Percentiles rank a stretch among this genome's conserved stretches.
These are phyloP conservation scores for Clarias magur DNA, from an alignment of 2,113 vertebrate genomes.

Conservation along the genomic window DNA sequence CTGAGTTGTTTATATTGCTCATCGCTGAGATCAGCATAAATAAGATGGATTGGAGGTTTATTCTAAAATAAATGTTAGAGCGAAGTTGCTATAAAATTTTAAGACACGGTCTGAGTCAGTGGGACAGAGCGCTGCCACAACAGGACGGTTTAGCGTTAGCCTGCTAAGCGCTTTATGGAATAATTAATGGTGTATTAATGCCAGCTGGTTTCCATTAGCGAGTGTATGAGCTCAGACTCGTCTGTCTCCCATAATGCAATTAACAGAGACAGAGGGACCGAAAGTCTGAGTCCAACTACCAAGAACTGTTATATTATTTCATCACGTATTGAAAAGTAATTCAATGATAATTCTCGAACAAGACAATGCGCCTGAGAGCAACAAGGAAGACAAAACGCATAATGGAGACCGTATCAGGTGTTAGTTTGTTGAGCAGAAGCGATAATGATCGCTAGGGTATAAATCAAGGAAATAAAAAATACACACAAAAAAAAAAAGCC, in stretches of 20 bases:
- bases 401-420: background rate
- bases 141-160: background rate
- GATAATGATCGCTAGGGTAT: background rate
- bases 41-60: constrained; percentile 14
- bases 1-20: constrained; percentile 19
- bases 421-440: background rate
- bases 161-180: constrained; percentile 32
- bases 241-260: constrained; percentile 32
- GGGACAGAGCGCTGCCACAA: constrained; percentile 13
- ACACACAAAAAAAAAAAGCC: background rate
- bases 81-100: constrained; percentile 22
- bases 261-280: constrained; percentile 3
- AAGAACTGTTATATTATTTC: constrained; percentile 26
- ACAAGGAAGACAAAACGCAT: background rate
- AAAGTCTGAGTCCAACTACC: constrained; percentile 26
- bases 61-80: constrained; percentile 24
- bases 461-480: background rate
- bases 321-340: constrained; percentile 11
- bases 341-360: constrained; percentile 1
- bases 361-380: background rate
- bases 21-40: constrained; percentile 11
- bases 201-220: constrained; percentile 53
- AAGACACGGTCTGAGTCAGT: constrained; percentile 5
- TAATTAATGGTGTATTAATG: constrained; percentile 56
- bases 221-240: constrained; percentile 43